Evolutionary conservation across 2,797 vertebrate species (phyloP).

Genomic region (Pogoniulus pusillus): DNA sequence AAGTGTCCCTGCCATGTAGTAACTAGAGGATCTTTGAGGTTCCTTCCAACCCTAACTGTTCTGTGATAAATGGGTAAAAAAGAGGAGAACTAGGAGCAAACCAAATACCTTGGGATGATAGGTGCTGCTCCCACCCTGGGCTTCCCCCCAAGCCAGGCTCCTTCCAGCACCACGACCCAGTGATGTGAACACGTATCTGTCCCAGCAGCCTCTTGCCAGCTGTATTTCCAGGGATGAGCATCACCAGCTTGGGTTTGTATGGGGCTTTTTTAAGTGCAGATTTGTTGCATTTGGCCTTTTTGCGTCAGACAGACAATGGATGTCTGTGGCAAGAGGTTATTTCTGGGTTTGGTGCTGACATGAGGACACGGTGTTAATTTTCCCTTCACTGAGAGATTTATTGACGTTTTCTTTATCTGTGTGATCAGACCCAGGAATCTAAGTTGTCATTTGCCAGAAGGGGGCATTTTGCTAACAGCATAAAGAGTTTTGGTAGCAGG

Average conservation of each 20-base stretch:
- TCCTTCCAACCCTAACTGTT: too few relatives aligned
- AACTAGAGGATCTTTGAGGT: too few relatives aligned
- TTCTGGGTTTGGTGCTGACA: neutral
- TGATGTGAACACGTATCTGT: neutral
- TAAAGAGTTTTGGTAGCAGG: neutral
- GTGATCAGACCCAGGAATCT: neutral
- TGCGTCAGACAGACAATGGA: rapidly evolving
- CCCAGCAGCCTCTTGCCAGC: neutral
- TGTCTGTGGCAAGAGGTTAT: neutral
- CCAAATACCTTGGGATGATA: too few relatives aligned
- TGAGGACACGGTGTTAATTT: neutral
- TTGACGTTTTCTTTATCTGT: neutral
- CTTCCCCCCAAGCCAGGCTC: rapidly evolving
- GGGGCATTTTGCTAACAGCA: slow-evolving; percentile 33
- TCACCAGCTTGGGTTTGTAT: neutral
- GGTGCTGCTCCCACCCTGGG: neutral
- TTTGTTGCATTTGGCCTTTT: neutral
- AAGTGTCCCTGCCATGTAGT: too few relatives aligned
- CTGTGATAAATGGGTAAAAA: neutral
- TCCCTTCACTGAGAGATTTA: slow-evolving; percentile 4
- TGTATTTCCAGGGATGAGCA: neutral
- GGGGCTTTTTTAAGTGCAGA: neutral
- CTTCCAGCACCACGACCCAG: rapidly evolving
- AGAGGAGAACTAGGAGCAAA: neutral
- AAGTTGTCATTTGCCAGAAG: slow-evolving; percentile 13